Evolutionary conservation across 1,140 invertebrate genomes (phyloP), one percentile per base, ranked within the genome.

Genomic region (Bilobella aurantiaca): DNA sequence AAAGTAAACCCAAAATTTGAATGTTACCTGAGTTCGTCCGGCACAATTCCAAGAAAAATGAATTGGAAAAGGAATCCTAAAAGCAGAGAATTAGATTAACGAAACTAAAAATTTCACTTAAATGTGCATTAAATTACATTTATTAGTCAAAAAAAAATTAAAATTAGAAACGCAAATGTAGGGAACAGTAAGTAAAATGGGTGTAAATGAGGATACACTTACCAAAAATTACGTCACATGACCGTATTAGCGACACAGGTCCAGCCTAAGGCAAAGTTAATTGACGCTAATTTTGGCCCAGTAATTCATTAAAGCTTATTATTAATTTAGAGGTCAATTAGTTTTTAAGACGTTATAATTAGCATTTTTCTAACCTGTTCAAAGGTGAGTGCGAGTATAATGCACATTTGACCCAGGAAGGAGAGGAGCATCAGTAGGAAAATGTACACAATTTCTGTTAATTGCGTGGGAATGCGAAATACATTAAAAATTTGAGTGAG

Each of bases 321-420:
- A 16, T 5, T 31, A 3, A n/a, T 42, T 5, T 3, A 32, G 12
- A 61, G 12, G 12, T 34, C 32, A 42, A 23, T 2, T 23, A 61
- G 12, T n/a, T 14, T 12, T 37, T 5, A 8, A 56, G 2, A 12
- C 8, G 8, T 42, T 42, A 12, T 42, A n/a, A 53, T 5, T 5
- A 23, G 25, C 5, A 23, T 5, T 5, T 14, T 53, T 53, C 3
- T 14, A 5, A 53, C 49, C 49, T 72, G 58, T 31, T 72, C 70
- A 49, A 67, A 69, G 53, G 67, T 72, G 5, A 72, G 31, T 1
- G 70, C 67, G 25, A 72, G 47, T 21, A 72, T 64, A n/a, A 72
- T 72, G 3, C 63, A 23, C 58, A 69, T 65, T 64, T 72, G 70
- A 2, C 70, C 66, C 16, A 69, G 47, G 32, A 69, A 70, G 14